Base-by-base conservation (phyloP, 2,888 invertebrate species). In the Caenorhabditis zanzibari region DNA sequence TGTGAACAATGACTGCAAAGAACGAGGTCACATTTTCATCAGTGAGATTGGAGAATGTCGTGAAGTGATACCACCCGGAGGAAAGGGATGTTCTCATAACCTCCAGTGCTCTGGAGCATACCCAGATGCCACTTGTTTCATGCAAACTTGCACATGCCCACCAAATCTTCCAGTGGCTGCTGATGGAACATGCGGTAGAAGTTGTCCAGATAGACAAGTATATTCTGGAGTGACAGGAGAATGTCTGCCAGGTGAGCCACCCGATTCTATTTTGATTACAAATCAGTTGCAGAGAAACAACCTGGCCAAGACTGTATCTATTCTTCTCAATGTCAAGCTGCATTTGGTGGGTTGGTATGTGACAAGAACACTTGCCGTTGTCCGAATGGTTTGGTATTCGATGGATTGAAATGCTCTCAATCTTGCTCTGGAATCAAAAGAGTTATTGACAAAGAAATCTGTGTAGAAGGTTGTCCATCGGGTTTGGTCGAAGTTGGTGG, bases 231-330 rank as follows among this genome's bases (percentile, higher is more conserved):
- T 92, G 7, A 89, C 91, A 14, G 92, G 92, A 32, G 86, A 87
- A 59, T 92, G 92, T 66, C 85, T 91, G 9, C 91, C 91, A 49
- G 90, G 91, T 92, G n/a, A n/a, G n/a, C n/a, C n/a, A n/a, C n/a
- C n/a, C 19, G 1, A 1, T 12, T 9, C 12, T 4, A 12, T 54
- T 14, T 22, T 54, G 22, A 28, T 7, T 52, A 35, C 9, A 35
- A 4, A 59, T 44, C 10, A 47, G 12, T 84, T 90, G 38, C 68
- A 91, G 92, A 91, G 19, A 90, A 90, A 5, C 87, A 90, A 82
- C 92, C 92, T 1, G 92, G 92, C 12, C 89, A 88, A 63, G 85
- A 86, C 38, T 92, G 92, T 75, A 81, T 90, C 16, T 92, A 92
- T 73, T 90, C 92, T 6, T 89, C 89, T 0, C 92, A 92, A 79